Conservation (phyloP, 1,140 invertebrate genomes). For the Archegozetes longisetosus region DNA sequence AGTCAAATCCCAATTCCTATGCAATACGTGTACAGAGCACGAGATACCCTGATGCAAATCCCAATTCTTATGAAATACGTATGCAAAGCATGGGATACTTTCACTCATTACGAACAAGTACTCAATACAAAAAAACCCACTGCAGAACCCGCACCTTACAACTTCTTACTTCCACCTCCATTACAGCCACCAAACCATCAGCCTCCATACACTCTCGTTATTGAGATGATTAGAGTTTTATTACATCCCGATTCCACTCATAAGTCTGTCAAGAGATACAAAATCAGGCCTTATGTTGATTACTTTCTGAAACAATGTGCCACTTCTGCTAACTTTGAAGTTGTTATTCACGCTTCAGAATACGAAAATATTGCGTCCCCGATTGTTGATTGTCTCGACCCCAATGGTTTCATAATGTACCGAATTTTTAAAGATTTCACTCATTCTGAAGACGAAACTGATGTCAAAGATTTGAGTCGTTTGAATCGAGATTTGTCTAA, state of each 20-base stretch:
- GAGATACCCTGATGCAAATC: too few relatives aligned
- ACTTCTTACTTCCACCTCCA: conserved; percentile 85
- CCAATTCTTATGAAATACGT: too few relatives aligned
- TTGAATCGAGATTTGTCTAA: conserved; percentile 87
- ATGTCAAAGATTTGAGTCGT: conserved; percentile 86
- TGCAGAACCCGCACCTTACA: conserved; percentile 86
- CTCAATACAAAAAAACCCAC: too few relatives aligned
- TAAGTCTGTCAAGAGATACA: conserved; percentile 76
- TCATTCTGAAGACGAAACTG: conserved; percentile 80
- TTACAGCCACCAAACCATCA: conserved; percentile 79
- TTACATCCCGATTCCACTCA: conserved; percentile 98
- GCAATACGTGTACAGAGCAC: conserved; percentile 13
- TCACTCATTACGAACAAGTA: conserved; percentile 37
- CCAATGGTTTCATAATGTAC: conserved; percentile 73
- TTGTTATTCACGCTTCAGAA: conserved; percentile 91
- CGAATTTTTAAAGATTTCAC: conserved; percentile 88
- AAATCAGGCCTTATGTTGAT: conserved; percentile 91
- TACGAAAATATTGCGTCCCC: conserved; percentile 76
- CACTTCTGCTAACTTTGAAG: conserved; percentile 72
- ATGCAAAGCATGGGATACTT: conserved; percentile 10
- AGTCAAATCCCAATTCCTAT: conserved; percentile 4
- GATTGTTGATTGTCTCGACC: conserved; percentile 80
- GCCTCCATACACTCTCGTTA: conserved; percentile 85
- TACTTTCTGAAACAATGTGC: conserved; percentile 79
- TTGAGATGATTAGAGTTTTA: conserved; percentile 89